A percentile compares a stretch with the other conserved stretches of the same genome.
Conservation (phyloP, 2,888 invertebrate species). For the Epiblema foenella region DNA sequence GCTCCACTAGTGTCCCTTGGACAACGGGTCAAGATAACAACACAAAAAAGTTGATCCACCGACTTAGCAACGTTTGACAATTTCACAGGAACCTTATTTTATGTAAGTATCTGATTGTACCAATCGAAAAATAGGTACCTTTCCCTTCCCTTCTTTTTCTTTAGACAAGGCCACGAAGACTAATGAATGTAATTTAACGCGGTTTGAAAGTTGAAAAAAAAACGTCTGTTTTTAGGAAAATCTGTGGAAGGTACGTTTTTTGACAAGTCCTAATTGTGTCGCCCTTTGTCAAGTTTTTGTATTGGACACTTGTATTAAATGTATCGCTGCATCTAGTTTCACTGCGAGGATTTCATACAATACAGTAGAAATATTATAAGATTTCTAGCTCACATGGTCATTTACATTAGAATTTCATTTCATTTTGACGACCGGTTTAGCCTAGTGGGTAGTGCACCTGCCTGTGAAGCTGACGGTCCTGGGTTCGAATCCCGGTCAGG, state of each 20-base stretch:
- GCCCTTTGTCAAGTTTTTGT: conserved; percentile 6
- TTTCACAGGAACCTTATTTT: too few relatives aligned
- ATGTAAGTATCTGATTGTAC: not conserved
- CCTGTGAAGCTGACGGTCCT: too few relatives aligned
- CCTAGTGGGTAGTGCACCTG: too few relatives aligned
- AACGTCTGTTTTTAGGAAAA: conserved; percentile 47
- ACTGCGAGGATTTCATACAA: not conserved
- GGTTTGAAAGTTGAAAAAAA: conserved; percentile 68
- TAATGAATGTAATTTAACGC: conserved; percentile 73
- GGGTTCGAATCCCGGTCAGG: too few relatives aligned
- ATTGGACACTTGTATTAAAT: conserved; percentile 24
- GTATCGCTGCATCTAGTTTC: not conserved
- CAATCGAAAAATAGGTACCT: conserved; percentile 10
- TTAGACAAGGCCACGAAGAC: conserved; percentile 63
- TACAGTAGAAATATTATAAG: too few relatives aligned
- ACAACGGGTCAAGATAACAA: too few relatives aligned
- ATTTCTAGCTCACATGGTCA: too few relatives aligned
- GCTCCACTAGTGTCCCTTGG: too few relatives aligned
- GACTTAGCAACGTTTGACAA: too few relatives aligned
- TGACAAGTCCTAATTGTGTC: conserved; percentile 17
- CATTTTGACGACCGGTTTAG: too few relatives aligned
- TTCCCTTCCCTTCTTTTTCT: conserved; percentile 30
- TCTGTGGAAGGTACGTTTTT: conserved; percentile 19
- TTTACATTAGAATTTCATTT: too few relatives aligned
- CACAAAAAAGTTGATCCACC: too few relatives aligned